Percentiles rank a stretch among this genome's conserved stretches.
Conservation (phyloP, 2,113 vertebrate species). For the Vidua macroura region DNA sequence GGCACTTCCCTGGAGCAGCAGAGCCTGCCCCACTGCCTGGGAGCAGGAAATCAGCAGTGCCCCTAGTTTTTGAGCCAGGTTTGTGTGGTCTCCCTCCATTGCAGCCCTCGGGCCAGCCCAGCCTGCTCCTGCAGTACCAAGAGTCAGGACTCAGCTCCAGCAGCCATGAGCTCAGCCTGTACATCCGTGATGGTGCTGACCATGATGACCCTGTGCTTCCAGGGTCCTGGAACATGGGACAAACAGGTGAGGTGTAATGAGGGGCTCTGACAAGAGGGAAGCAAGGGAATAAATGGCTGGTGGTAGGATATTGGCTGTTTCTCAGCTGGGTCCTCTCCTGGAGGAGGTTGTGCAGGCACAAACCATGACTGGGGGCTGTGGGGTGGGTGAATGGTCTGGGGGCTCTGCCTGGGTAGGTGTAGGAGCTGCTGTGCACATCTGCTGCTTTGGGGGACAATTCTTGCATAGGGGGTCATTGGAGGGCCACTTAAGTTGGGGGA, state of each 20-base stretch:
- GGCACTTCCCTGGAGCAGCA: not conserved
- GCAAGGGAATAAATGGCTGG: not conserved
- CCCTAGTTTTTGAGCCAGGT: not conserved
- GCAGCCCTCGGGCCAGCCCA: conserved; percentile 31
- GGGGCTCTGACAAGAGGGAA: not conserved
- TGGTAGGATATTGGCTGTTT: not conserved
- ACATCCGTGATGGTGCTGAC: conserved; percentile 71
- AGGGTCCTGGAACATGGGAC: conserved; percentile 34
- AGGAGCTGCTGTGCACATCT: not conserved
- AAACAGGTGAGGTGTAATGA: conserved; percentile 62
- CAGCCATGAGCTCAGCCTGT: conserved; percentile 86
- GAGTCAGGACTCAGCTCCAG: conserved; percentile 87
- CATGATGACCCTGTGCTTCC: not conserved
- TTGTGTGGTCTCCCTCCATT: not conserved
- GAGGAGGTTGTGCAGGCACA: not conserved
- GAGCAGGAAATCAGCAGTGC: not conserved
- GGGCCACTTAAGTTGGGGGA: not conserved
- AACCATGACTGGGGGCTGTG: accelerated
- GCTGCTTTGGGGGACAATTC: not conserved
- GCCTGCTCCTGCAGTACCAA: conserved; percentile 76
- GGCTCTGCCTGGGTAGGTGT: not conserved
- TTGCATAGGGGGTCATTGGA: not conserved
- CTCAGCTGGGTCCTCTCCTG: not conserved
- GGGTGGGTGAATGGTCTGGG: accelerated
- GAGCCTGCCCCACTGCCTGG: not conserved